A percentile compares a stretch with the other conserved stretches of the same genome.
These are phyloP conservation scores for Chrysoperla carnea DNA, from an alignment of 1,140 invertebrate genomes.

Conservation along the genomic window DNA sequence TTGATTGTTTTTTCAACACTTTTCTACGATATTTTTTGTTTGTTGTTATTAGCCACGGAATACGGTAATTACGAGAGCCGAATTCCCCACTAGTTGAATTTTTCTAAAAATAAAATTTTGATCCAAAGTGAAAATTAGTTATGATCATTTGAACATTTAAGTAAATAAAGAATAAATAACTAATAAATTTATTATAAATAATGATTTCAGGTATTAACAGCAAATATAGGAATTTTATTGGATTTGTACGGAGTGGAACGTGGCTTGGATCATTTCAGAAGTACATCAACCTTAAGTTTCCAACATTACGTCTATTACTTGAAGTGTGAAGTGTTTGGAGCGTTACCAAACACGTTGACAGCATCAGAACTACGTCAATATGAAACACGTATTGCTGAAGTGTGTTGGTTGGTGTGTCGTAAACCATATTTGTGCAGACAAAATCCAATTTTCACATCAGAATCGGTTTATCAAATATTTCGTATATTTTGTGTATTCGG, in stretches of 20 bases:
- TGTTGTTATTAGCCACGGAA: too few species aligned
- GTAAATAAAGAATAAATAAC: too few species aligned
- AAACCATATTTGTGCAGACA: constrained; percentile 37
- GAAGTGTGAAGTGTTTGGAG: constrained; percentile 49
- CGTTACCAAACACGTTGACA: constrained; percentile 33
- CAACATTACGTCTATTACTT: constrained; percentile 57
- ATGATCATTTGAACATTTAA: too few species aligned
- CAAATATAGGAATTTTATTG: constrained; percentile 49
- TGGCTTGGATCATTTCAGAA: constrained; percentile 54
- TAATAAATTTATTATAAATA: too few species aligned
- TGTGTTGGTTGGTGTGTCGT: constrained; percentile 60
- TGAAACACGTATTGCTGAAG: constrained; percentile 39
- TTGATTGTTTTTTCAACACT: too few species aligned
- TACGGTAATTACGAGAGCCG: too few species aligned
- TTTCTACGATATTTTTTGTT: too few species aligned
- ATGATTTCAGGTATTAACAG: constrained; percentile 49
- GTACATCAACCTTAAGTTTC: constrained; percentile 46
- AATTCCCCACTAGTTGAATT: too few species aligned
- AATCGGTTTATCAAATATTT: constrained; percentile 54
- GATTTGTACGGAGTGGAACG: constrained; percentile 58
- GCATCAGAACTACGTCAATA: constrained; percentile 31
- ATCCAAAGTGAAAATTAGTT: too few species aligned
- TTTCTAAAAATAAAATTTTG: too few species aligned
- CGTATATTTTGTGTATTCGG: constrained; percentile 59
- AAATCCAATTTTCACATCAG: constrained; percentile 36